These are phyloP conservation scores for Saturnia pavonia DNA, from an alignment of 2,888 invertebrate species.

Conservation along the genomic window DNA sequence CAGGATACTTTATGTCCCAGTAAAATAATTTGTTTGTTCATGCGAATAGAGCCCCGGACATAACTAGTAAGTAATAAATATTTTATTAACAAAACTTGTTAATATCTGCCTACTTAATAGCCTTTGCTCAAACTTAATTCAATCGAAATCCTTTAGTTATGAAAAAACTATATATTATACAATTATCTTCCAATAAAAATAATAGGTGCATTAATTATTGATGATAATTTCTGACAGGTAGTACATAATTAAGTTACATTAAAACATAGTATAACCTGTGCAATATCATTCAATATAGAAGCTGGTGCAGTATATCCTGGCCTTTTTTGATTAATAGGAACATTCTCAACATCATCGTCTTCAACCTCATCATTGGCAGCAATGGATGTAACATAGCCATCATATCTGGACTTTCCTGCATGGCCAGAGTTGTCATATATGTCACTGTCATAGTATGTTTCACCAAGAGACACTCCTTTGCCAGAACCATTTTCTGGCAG, in stretches of 20 bases:
- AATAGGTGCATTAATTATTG: neutral
- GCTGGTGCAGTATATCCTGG: constrained; percentile 93
- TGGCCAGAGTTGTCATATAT: constrained; percentile 90
- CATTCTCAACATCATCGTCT: constrained; percentile 94
- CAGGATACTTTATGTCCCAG: too few relatives aligned
- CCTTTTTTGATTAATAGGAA: constrained; percentile 87
- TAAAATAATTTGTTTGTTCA: too few relatives aligned
- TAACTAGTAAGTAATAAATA: too few relatives aligned
- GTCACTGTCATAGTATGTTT: constrained; percentile 95
- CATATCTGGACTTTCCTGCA: constrained; percentile 89
- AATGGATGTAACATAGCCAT: constrained; percentile 97
- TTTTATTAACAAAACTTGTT: neutral
- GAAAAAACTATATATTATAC: neutral
- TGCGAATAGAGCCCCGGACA: too few relatives aligned
- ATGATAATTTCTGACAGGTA: neutral
- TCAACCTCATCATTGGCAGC: constrained; percentile 98
- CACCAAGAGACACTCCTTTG: constrained; percentile 93
- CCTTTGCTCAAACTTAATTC: neutral
- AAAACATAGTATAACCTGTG: constrained; percentile 83
- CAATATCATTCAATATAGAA: constrained; percentile 94
- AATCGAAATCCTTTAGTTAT: neutral
- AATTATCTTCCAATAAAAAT: neutral
- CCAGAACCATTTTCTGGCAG: constrained; percentile 84
- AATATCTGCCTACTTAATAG: neutral
- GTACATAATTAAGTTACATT: neutral